Percentiles rank a stretch among this genome's conserved stretches.
Conservation (phyloP, 2,797 vertebrate genomes). For the Manis crassicaudata region DNA sequence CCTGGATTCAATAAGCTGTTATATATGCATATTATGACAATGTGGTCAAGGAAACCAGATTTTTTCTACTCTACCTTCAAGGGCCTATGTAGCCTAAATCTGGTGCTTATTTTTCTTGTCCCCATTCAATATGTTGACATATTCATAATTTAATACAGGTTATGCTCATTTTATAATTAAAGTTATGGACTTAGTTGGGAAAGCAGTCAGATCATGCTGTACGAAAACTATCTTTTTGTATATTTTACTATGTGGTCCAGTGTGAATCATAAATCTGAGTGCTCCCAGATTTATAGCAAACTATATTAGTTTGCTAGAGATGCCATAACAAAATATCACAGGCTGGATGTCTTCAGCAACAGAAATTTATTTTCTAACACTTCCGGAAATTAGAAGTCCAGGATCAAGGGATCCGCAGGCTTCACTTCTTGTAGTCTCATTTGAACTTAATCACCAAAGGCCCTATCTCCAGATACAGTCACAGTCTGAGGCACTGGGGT, state of each 20-base stretch:
- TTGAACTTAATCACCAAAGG: neutral
- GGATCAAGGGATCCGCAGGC: neutral
- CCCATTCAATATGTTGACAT: slow-evolving; percentile 89
- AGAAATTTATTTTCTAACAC: neutral
- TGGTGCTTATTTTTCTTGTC: slow-evolving; percentile 91
- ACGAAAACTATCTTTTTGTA: slow-evolving; percentile 82
- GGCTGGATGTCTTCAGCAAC: neutral
- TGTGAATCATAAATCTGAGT: slow-evolving; percentile 75
- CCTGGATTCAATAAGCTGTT: slow-evolving; percentile 97
- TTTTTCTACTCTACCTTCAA: slow-evolving; percentile 92
- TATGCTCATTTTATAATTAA: slow-evolving; percentile 89
- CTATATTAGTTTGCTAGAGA: neutral
- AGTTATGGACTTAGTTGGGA: slow-evolving; percentile 82
- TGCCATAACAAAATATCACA: neutral
- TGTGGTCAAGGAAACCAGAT: slow-evolving; percentile 94
- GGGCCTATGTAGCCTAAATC: slow-evolving; percentile 89
- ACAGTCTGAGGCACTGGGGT: neutral
- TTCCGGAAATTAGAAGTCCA: neutral
- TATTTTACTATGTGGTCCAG: slow-evolving; percentile 67
- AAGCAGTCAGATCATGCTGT: slow-evolving; percentile 82
- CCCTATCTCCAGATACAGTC: neutral
- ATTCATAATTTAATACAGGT: slow-evolving; percentile 91
- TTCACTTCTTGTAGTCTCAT: neutral
- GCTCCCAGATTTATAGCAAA: slow-evolving; percentile 47
- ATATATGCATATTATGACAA: slow-evolving; percentile 94